A percentile compares a stretch with the other conserved stretches of the same genome.
Conservation (phyloP, 2,888 invertebrate genomes). For the Eudasyphora cyanicolor region DNA sequence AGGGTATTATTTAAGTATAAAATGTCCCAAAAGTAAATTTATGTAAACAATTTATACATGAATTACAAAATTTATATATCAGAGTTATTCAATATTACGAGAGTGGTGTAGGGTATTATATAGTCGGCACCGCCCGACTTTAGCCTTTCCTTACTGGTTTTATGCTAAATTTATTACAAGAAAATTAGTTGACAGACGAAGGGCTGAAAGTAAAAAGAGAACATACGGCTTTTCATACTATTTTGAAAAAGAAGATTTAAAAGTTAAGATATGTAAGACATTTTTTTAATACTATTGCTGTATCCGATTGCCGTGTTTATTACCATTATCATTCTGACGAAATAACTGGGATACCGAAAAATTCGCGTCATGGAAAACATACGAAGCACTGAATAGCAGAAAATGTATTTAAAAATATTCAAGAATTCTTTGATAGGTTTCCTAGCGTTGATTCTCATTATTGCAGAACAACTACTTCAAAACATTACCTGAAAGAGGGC, state of each 20-base stretch:
- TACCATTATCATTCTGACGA: slow-evolving; percentile 28
- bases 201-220: not conserved
- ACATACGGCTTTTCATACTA: slow-evolving; percentile 15
- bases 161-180: slow-evolving; percentile 24
- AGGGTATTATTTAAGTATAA: no score
- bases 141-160: no score
- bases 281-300: slow-evolving; percentile 20
- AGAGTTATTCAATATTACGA: no score
- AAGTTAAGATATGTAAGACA: slow-evolving; percentile 29
- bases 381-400: not conserved
- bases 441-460: not conserved
- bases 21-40: no score
- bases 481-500: not conserved
- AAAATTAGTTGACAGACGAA: slow-evolving; percentile 19
- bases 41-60: no score
- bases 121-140: no score
- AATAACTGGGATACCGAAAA: slow-evolving; percentile 14
- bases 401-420: slow-evolving; percentile 7
- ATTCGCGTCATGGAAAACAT: slow-evolving; percentile 22
- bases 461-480: not conserved
- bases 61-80: no score
- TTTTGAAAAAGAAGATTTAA: slow-evolving; percentile 26
- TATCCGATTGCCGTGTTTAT: slow-evolving; percentile 28
- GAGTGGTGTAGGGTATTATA: no score
- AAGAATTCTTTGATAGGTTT: not conserved